phyloP scores from a whole-genome alignment of 64 coral and sea anemone species.

The Actinia tenebrosa region DNA sequence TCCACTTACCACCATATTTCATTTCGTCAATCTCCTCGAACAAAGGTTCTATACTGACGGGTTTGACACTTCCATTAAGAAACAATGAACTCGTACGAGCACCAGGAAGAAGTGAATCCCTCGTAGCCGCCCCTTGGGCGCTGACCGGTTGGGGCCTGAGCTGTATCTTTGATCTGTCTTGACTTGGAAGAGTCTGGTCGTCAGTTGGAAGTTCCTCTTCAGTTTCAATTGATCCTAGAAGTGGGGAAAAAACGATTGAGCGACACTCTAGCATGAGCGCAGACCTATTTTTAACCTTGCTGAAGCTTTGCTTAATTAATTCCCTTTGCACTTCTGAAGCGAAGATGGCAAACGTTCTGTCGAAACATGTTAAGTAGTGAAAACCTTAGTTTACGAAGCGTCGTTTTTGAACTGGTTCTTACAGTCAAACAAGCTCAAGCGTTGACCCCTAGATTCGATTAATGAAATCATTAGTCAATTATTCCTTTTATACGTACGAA shows the following conservation, averaged over 20 bases:
- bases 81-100: conserved; percentile 31
- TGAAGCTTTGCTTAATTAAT: too few relatives aligned
- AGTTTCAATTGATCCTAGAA: not conserved
- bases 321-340: too few relatives aligned
- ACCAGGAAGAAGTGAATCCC: conserved; percentile 7
- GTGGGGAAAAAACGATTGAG: not conserved
- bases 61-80: conserved; percentile 42
- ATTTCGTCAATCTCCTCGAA: conserved; percentile 57
- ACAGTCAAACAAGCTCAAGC: too few relatives aligned
- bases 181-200: not conserved
- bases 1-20: conserved; percentile 52
- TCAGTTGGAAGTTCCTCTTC: not conserved
- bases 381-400: too few relatives aligned
- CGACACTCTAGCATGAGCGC: not conserved
- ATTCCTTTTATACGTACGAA: too few relatives aligned
- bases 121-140: not conserved
- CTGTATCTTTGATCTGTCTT: not conserved
- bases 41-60: conserved; percentile 41
- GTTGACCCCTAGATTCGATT: too few relatives aligned
- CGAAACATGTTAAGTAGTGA: too few relatives aligned
- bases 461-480: too few relatives aligned
- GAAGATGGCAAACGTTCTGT: too few relatives aligned
- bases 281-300: too few relatives aligned
- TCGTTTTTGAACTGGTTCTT: too few relatives aligned
- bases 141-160: not conserved